A percentile compares a stretch with the other conserved stretches of the same genome.
Evolutionary conservation across 2,888 invertebrate genomes (phyloP).

Genomic region (Eulithis testata): DNA sequence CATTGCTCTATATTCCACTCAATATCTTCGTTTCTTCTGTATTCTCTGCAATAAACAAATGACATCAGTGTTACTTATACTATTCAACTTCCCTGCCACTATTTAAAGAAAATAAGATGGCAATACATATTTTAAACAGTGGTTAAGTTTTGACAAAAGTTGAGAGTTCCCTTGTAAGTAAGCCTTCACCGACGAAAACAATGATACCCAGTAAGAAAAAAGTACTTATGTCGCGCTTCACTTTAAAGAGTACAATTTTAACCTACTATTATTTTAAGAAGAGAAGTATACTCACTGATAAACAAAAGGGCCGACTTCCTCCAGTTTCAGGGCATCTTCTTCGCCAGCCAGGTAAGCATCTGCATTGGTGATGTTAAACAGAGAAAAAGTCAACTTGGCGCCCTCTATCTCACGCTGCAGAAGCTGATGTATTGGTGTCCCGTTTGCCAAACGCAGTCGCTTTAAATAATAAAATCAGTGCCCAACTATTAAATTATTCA

Average conservation of each 20-base stretch:
- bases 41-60: conserved; percentile 81
- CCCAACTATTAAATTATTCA: no score
- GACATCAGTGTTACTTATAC: no score
- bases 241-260: no score
- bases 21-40: conserved; percentile 85
- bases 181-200: no score
- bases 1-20: conserved; percentile 85
- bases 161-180: no score
- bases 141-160: no score
- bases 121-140: no score
- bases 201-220: no score
- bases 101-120: no score
- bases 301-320: conserved; percentile 92
- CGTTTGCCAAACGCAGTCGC: conserved; percentile 75
- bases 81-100: no score
- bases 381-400: conserved; percentile 86
- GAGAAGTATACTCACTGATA: conserved; percentile 86
- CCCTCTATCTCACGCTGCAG: conserved; percentile 88
- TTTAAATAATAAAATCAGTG: conserved; percentile 27
- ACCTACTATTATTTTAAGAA: no score
- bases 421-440: conserved; percentile 84
- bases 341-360: conserved; percentile 86
- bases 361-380: conserved; percentile 92
- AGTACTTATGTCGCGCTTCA: no score
- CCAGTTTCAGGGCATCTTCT: conserved; percentile 86